Base-by-base conservation (phyloP, 1,140 invertebrate genomes). In the Diploscapter pachys region DNA sequence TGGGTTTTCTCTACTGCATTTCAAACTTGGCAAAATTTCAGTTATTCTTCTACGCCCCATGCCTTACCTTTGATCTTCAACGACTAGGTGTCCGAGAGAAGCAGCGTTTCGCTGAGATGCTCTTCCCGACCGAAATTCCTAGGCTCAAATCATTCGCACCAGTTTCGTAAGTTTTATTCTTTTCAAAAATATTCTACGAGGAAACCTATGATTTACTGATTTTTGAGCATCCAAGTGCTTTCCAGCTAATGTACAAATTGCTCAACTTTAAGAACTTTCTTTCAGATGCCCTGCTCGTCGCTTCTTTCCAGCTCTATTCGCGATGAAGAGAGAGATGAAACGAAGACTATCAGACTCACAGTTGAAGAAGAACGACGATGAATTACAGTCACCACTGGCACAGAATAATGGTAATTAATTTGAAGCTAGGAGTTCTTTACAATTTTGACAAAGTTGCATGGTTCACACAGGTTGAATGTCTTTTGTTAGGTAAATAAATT, bases 1-100 rank as follows among this genome's bases (percentile, higher is more conserved):
- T 31, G 31, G 31, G 31, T 31, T 31, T 31, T 31, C 31, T 31
- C 31, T 31, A 31, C 31, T 31, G 31, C 31, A 31, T 31, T 31
- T 31, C 31, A 31, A 31, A 31, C 31, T 31, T 31, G 1, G 31
- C 13, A 13, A 8, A 70, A n/a, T 57, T 79, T 52, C 57, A 80
- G 80, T 56, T 82, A 62, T 82, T 82, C 70, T 82, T 82, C 77
- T 82, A 79, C 65, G 73, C 81, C 3, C 81, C 81, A 3, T 82
- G 81, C 57, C 72, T 82, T 2, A 77, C 76, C 0, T 80, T 82
- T 48, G 81, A 83, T 72, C 73, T 82, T 2, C 71, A 57, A 6
- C 75, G 81, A 11, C 65, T 82, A 4, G 57, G 61, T 4, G 57
- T 61, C 6, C 79, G 63, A 49, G 70, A 70, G 13, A 81, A 82